Evolutionary conservation across 2,888 invertebrate genomes (phyloP), one percentile per base, ranked within the genome.

Genomic region (Metalampra italica): DNA sequence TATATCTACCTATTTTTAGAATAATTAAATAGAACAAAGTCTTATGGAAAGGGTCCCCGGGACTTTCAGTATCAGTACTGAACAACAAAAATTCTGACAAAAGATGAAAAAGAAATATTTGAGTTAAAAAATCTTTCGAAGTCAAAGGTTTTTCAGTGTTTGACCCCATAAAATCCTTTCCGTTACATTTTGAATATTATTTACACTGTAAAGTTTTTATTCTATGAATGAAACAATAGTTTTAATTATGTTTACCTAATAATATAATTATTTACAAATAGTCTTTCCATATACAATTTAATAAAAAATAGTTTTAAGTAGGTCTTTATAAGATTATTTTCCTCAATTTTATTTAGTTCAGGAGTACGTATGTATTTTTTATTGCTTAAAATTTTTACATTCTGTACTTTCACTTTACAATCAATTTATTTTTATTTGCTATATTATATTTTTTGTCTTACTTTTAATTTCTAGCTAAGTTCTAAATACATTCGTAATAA

Each of bases 261-360:
- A 4, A 32, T 32, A 36, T 9, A 5, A 34, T 34, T n/a, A 22
- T 22, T 22, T 2, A 22, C 22, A 22, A 22, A 45, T 36, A 45
- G 49, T 49, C 49, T 49, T 49, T 49, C 49, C 49, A 49, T 45
- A 45, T n/a, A 49, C 40, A 49, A 22, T 41, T 39, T 8, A 32
- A n/a, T 9, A 11, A 13, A 39, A 45, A 38, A 14, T 30, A 47
- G 44, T 39, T 42, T 29, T 32, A 46, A 34, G 43, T 29, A 32
- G 3, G 5, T 7, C 22, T 37, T 45, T 14, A 32, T 34, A 34
- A 22, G 15, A 15, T 40, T 15, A 9, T 9, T 40, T 40, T 40
- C 40, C 22, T 40, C 22, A 37, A 3, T 15, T 39, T 39, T 14
- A 14, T 39, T 15, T 13, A 22, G 7, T 41, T 22, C 9, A 14